A percentile compares a stretch with the other conserved stretches of the same genome.
Conservation (phyloP, 1,140 invertebrate species). For the Drosophila repletoides region DNA sequence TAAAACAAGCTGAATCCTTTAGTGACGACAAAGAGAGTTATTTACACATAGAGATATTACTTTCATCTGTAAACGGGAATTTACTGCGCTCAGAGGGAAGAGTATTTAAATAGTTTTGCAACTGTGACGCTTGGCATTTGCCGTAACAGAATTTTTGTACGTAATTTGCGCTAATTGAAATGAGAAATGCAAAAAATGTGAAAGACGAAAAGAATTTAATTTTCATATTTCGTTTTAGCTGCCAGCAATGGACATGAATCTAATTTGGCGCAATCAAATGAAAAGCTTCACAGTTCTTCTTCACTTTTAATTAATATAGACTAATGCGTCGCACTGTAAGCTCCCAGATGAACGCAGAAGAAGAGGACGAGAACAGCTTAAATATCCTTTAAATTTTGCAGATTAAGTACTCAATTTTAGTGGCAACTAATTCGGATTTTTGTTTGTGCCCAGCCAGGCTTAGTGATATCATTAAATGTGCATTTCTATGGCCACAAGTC, state of each 20-base stretch:
- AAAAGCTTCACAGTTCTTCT: constrained; percentile 33
- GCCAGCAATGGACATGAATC: constrained; percentile 43
- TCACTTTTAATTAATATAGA: constrained; percentile 30
- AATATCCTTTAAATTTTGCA: no score
- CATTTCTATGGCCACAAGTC: constrained; percentile 43
- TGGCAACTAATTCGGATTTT: not conserved
- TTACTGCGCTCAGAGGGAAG: no score
- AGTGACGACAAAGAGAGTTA: no score
- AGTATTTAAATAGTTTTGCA: not conserved
- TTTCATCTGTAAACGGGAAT: no score
- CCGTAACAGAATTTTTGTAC: constrained; percentile 31
- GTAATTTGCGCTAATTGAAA: constrained; percentile 69
- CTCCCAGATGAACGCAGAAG: not conserved
- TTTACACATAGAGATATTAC: no score
- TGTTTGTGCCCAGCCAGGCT: constrained; percentile 25
- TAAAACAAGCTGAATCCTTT: no score
- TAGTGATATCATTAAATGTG: constrained; percentile 21
- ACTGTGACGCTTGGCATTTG: constrained; percentile 26
- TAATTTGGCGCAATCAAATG: constrained; percentile 65
- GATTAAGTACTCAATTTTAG: no score
- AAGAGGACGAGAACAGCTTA: no score
- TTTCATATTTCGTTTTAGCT: constrained; percentile 51
- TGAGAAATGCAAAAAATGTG: constrained; percentile 42
- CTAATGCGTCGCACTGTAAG: not conserved
- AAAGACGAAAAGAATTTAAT: constrained; percentile 33